Evolutionary conservation across 2,113 vertebrate species (phyloP).

Genomic region (Nettapus auritus): DNA sequence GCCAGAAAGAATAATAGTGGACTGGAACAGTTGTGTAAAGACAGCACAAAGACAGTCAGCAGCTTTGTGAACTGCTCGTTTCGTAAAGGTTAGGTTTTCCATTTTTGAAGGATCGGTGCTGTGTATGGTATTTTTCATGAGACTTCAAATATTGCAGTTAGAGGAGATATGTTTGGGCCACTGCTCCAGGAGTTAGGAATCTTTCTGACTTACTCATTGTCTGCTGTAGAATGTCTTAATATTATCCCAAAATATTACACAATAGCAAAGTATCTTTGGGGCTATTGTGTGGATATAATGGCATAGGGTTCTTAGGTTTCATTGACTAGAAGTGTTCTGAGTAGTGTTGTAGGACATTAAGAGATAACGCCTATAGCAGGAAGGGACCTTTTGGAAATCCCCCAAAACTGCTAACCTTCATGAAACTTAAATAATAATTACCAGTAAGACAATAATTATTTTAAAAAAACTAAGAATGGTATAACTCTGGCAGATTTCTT

Average conservation of each 20-base stretch:
- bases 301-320: not conserved
- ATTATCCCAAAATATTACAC: not conserved
- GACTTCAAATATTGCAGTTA: not conserved
- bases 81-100: not conserved
- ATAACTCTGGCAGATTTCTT: not conserved
- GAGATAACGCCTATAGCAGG: not conserved
- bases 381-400: not conserved
- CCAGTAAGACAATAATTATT: not conserved
- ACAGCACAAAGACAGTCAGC: not conserved
- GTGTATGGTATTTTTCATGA: not conserved
- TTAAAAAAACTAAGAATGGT: not conserved
- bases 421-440: not conserved
- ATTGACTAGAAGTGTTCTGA: not conserved
- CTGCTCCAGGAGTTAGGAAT: not conserved
- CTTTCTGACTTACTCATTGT: not conserved
- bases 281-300: not conserved
- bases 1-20: not conserved
- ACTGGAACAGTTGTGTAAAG: not conserved
- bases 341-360: not conserved
- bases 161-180: not conserved
- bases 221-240: not conserved
- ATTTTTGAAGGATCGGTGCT: not conserved
- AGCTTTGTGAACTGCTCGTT: not conserved
- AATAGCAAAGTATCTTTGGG: not conserved
- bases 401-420: not conserved